These are phyloP conservation scores for Eurois occulta DNA, from an alignment of 2,888 invertebrate species.

Conservation along the genomic window DNA sequence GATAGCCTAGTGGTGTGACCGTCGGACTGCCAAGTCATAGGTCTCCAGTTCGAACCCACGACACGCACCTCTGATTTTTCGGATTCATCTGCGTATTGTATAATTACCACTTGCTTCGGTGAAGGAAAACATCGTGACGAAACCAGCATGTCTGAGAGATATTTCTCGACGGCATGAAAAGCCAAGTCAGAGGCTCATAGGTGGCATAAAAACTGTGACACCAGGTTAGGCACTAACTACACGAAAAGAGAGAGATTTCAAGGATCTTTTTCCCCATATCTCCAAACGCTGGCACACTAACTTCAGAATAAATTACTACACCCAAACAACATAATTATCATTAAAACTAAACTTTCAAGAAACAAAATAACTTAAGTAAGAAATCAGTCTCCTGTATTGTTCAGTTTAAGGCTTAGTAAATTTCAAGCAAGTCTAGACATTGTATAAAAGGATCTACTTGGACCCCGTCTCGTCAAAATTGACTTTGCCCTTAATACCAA, in stretches of 20 bases:
- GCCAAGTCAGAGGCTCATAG: background rate
- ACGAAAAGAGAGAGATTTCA: background rate
- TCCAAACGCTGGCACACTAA: background rate
- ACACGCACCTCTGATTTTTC: too few relatives aligned
- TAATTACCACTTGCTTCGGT: too few relatives aligned
- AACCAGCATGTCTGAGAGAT: too few relatives aligned
- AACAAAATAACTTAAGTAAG: background rate
- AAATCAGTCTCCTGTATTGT: too few relatives aligned
- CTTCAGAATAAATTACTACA: background rate
- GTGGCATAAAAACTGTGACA: background rate
- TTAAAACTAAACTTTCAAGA: background rate
- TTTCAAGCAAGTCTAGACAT: slow-evolving; percentile 32
- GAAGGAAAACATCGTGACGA: too few relatives aligned
- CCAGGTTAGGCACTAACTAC: too few relatives aligned
- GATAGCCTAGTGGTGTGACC: too few relatives aligned
- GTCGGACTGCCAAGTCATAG: too few relatives aligned
- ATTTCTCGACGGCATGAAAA: too few relatives aligned
- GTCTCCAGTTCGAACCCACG: too few relatives aligned
- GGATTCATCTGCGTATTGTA: too few relatives aligned
- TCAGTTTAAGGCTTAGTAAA: slow-evolving; percentile 17
- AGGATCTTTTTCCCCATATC: background rate
- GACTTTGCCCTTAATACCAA: background rate
- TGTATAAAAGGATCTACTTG: slow-evolving; percentile 11
- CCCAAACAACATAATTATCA: background rate
- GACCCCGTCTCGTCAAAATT: slow-evolving; percentile 16